phyloP scores from a whole-genome alignment of 2,888 invertebrate genomes.

The Lissocephala sabroskyi region DNA sequence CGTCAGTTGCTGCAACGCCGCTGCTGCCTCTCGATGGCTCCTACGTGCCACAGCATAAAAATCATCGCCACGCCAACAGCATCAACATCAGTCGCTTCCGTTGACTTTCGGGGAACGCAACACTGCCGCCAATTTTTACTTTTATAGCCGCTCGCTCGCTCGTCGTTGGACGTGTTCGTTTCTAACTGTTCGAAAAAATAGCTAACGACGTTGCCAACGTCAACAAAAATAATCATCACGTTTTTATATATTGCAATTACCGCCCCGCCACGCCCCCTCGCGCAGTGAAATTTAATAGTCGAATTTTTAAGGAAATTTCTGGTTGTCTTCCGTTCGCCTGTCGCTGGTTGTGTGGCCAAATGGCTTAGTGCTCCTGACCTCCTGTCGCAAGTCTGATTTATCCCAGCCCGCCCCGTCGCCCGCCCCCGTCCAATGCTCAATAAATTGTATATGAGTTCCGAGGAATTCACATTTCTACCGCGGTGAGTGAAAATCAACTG shows the following conservation, averaged over 20 bases:
- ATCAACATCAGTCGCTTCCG: constrained; percentile 48
- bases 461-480: constrained; percentile 65
- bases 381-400: too few species aligned
- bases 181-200: too few species aligned
- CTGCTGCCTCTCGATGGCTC: constrained; percentile 1
- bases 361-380: too few species aligned
- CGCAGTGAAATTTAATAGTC: too few species aligned
- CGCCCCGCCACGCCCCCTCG: too few species aligned
- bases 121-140: constrained; percentile 21
- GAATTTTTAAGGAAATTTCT: neutral
- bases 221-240: constrained; percentile 1
- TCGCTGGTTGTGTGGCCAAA: neutral
- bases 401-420: too few species aligned
- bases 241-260: too few species aligned
- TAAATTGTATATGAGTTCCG: constrained; percentile 57
- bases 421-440: constrained; percentile 31
- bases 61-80: constrained; percentile 24
- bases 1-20: constrained; percentile 10
- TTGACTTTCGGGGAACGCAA: constrained; percentile 38
- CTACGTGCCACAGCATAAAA: constrained; percentile 35
- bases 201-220: neutral
- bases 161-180: constrained; percentile 1
- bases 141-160: too few species aligned
- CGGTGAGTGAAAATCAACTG: constrained; percentile 63
- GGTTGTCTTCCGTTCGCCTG: neutral